Evolutionary conservation across 2,888 invertebrate species (phyloP).

Genomic region (Phlogophora meticulosa): DNA sequence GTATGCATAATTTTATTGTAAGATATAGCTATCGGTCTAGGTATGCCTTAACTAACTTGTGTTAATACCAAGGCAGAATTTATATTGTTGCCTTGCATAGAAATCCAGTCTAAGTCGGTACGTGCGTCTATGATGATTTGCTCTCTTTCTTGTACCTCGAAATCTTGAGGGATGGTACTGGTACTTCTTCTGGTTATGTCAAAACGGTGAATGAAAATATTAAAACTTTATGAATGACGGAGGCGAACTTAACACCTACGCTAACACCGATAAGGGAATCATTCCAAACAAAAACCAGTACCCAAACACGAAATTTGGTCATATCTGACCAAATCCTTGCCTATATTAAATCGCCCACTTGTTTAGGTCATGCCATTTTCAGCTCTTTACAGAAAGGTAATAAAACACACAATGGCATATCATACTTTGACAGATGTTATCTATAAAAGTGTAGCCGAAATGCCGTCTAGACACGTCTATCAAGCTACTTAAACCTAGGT

Average conservation of each 20-base stretch:
- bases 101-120: neutral
- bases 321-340: conserved; percentile 32
- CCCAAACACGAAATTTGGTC: conserved; percentile 52
- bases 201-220: conserved; percentile 42
- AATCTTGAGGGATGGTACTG: neutral
- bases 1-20: conserved; percentile 4
- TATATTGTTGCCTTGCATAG: neutral
- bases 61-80: no score
- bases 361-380: conserved; percentile 37
- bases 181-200: neutral
- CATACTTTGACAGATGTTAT: conserved; percentile 54
- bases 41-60: no score
- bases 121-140: no score
- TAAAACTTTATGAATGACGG: conserved; percentile 38
- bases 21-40: neutral
- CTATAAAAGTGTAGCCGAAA: conserved; percentile 65
- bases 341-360: conserved; percentile 27
- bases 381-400: conserved; percentile 26
- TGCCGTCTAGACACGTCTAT: conserved; percentile 59
- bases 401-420: conserved; percentile 55
- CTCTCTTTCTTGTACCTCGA: no score
- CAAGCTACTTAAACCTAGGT: conserved; percentile 39
- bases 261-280: conserved; percentile 65
- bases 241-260: conserved; percentile 50
- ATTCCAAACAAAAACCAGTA: conserved; percentile 54